Evolutionary conservation across 2,797 vertebrate genomes (phyloP), one percentile per base, ranked within the genome.

Genomic region (Serranus cabrilla): DNA sequence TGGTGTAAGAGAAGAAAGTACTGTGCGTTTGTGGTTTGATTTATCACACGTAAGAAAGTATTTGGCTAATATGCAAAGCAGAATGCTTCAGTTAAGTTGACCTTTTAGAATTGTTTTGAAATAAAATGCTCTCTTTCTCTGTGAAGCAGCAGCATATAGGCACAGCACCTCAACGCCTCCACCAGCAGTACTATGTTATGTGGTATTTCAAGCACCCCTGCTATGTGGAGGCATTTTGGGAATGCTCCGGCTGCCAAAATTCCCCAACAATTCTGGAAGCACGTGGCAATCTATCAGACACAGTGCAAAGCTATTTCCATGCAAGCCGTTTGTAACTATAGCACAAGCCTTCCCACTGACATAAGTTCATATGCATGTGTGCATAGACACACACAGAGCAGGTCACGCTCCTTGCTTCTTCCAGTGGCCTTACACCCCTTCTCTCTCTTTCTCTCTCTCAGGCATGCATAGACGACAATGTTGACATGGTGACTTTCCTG

Each of bases 401-500:
- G 47, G 17, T 73, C 39, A 14, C 43, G 11, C 43, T 66, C 12
- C 6, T 40, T 46, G 14, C 18, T 62, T 11, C 43, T 60, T 62
- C 25, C 57, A 45, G 25, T 61, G 16, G n/a, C 37, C 76, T 84
- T 46, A 77, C 37, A 43, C 51, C 4, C 17, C 57, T 25, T 45
- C 20, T 58, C 11, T 58, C 8, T 49, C 4, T 23, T 8, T 39
- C 31, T 57, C 18, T 40, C 27, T 71, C 92, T 52, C 91, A 99
- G 98, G 98, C 98, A 55, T 99, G 98, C 94, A 99, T 99, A 93
- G 98, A 99, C 87, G 98, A 99, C 94, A 99, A 99, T 86, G 93
- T 99, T 79, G 98, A 99, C 94, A 99, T 99, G 98, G 98, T 99
- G 94, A 99, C 97, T 78, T 99, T 99, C 96, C 96, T 99, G 87